Percentiles rank a stretch among this genome's conserved stretches.
Conservation (phyloP, 2,888 invertebrate species). For the Eucera pruinosa region DNA sequence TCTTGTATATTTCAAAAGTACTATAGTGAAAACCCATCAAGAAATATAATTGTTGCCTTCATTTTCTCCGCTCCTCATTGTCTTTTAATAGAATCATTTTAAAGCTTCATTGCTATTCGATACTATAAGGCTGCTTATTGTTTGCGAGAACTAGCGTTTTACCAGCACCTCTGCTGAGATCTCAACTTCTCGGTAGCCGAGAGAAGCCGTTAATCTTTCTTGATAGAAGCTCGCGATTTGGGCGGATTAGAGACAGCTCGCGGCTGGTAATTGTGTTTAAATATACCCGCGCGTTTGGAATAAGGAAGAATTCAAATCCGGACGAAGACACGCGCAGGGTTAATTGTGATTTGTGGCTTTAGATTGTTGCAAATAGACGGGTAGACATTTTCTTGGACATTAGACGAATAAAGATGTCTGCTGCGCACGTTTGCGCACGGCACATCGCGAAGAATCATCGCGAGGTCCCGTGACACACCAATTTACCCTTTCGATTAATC, state of each 20-base stretch:
- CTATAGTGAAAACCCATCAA: too few species aligned
- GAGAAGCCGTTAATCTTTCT: slow-evolving; percentile 55
- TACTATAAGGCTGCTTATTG: not conserved
- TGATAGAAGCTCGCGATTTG: slow-evolving; percentile 58
- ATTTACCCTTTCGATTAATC: slow-evolving; percentile 20
- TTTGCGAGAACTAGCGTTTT: slow-evolving; percentile 35
- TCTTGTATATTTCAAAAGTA: too few species aligned
- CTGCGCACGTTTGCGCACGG: slow-evolving; percentile 45
- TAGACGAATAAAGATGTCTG: slow-evolving; percentile 49
- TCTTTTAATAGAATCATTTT: too few species aligned
- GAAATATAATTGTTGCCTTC: too few species aligned
- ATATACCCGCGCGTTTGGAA: slow-evolving; percentile 59
- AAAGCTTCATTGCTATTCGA: too few species aligned
- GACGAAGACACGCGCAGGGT: slow-evolving; percentile 54
- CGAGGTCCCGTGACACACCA: not conserved
- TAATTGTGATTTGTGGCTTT: slow-evolving; percentile 70
- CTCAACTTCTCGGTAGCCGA: slow-evolving; percentile 43
- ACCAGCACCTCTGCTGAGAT: slow-evolving; percentile 15
- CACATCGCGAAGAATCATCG: slow-evolving; percentile 13
- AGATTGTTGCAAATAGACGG: slow-evolving; percentile 64
- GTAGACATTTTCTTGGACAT: slow-evolving; percentile 65
- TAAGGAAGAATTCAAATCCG: slow-evolving; percentile 58
- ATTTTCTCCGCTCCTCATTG: not conserved
- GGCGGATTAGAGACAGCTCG: slow-evolving; percentile 65
- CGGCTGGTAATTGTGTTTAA: slow-evolving; percentile 68